Conservation (phyloP, 2,888 invertebrate species). For the Prenolepis imparis region DNA sequence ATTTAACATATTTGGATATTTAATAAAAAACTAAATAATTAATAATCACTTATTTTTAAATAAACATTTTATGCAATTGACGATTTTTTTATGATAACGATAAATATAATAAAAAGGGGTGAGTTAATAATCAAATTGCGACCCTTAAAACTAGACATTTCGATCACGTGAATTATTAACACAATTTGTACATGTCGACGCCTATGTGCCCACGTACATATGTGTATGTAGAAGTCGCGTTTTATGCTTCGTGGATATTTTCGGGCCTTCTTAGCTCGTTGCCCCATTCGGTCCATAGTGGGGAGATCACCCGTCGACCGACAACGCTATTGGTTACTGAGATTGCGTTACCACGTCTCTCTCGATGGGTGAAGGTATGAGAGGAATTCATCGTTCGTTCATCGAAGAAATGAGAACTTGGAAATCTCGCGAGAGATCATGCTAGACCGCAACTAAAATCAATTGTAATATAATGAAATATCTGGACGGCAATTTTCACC, state of each 20-base stretch:
- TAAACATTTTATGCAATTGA: not conserved
- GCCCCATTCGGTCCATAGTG: constrained; percentile 36
- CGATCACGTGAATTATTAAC: not conserved
- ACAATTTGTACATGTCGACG: constrained; percentile 31
- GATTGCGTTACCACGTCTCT: constrained; percentile 73
- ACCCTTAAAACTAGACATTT: not conserved
- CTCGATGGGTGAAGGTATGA: constrained; percentile 58
- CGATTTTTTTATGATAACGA: not conserved
- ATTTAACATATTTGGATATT: not conserved
- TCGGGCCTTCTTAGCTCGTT: constrained; percentile 61
- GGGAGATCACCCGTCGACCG: constrained; percentile 58
- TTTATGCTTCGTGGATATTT: constrained; percentile 73
- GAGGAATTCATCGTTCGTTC: constrained; percentile 65
- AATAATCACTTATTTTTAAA: constrained; percentile 10
- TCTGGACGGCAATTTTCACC: not conserved
- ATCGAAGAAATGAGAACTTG: constrained; percentile 53
- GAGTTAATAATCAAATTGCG: not conserved
- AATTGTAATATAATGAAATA: not conserved
- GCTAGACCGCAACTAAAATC: constrained; percentile 22
- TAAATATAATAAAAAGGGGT: not conserved
- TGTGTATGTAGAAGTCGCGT: constrained; percentile 59
- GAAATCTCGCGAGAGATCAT: constrained; percentile 32
- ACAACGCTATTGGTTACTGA: constrained; percentile 75
- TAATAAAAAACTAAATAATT: not conserved
- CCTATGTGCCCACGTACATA: constrained; percentile 17